A percentile compares a stretch with the other conserved stretches of the same genome.
Evolutionary conservation across 2,113 vertebrate genomes (phyloP).

Genomic region (Chelonoidis abingdonii): DNA sequence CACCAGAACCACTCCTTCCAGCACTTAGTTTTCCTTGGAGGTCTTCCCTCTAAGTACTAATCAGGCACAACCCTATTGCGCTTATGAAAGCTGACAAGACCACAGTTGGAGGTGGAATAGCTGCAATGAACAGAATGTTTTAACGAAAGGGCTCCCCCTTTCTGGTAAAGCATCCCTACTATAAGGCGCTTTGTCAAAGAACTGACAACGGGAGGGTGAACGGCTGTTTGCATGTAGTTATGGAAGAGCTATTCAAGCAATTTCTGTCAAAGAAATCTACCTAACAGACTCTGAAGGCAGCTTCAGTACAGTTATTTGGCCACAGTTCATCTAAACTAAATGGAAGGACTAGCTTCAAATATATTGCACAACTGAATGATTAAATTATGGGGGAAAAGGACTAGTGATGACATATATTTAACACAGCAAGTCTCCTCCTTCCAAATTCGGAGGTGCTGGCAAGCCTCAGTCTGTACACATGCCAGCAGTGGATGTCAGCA

Average conservation of each 20-base stretch:
- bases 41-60: slow-evolving; percentile 14
- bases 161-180: not conserved
- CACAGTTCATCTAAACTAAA: slow-evolving; percentile 52
- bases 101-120: not conserved
- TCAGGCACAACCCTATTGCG: slow-evolving; percentile 3
- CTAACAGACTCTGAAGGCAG: slow-evolving; percentile 48
- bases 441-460: slow-evolving; percentile 54
- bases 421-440: slow-evolving; percentile 50
- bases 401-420: slow-evolving; percentile 71
- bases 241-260: slow-evolving; percentile 30
- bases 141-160: slow-evolving; percentile 2
- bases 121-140: not conserved
- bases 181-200: slow-evolving; percentile 24
- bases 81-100: not conserved
- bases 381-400: not conserved
- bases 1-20: slow-evolving; percentile 26
- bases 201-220: not conserved
- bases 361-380: slow-evolving; percentile 55
- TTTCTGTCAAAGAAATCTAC: not conserved
- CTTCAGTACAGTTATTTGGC: slow-evolving; percentile 57
- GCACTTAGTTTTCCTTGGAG: slow-evolving; percentile 1
- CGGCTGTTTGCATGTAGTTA: slow-evolving; percentile 28
- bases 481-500: slow-evolving; percentile 75
- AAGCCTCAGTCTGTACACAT: slow-evolving; percentile 12
- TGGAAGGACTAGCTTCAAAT: slow-evolving; percentile 51